Evolutionary conservation across 2,113 vertebrate genomes (phyloP), one percentile per base, ranked within the genome.

Genomic region (Diphyllodes magnificus): DNA sequence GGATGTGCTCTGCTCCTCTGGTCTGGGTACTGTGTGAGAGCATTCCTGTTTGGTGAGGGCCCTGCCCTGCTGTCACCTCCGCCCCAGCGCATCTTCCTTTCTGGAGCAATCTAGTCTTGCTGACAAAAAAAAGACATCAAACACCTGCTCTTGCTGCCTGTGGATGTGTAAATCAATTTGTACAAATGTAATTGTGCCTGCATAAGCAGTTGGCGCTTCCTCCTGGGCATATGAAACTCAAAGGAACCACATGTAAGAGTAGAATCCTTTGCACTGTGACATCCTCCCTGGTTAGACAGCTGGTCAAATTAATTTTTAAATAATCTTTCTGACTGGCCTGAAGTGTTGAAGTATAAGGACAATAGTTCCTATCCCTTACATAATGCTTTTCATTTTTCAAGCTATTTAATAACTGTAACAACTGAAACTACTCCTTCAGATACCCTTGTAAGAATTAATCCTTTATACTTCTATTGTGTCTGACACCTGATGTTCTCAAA

Each of bases 111-210:
- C 42, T 23, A 19, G 42, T 40, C 42, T 63, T 73, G 13, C 15
- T 72, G 60, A 53, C 13, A n/a, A 57, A 81, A 47, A 71, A 71
- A 44, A 4, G 5, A 28, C 45, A 75, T 78, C 77, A 91, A 78
- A 66, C 50, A 73, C 47, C 42, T 45, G 35, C 31, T 82, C 65
- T 70, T 45, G 24, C n/a, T 87, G 60, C 51, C 60, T 81, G 42
- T 87, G 39, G 47, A 78, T 44, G 50, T 50, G 45, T 87, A 89
- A 93, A 82, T 85, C 69, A 54, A 85, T 93, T 91, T 89, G 49
- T 75, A 84, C 69, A 94, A 57, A 56, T 60, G 35, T 37, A 91
- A 78, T 75, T 94, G 47, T 50, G 44, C 30, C 24, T 84, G 49
- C 35, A 51, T 75, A 84, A 91, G 44, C 84, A 85, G 65, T 71